A percentile compares a stretch with the other conserved stretches of the same genome.
Conservation (phyloP, 2,113 vertebrate genomes). For the Pseudopodoces humilis region DNA sequence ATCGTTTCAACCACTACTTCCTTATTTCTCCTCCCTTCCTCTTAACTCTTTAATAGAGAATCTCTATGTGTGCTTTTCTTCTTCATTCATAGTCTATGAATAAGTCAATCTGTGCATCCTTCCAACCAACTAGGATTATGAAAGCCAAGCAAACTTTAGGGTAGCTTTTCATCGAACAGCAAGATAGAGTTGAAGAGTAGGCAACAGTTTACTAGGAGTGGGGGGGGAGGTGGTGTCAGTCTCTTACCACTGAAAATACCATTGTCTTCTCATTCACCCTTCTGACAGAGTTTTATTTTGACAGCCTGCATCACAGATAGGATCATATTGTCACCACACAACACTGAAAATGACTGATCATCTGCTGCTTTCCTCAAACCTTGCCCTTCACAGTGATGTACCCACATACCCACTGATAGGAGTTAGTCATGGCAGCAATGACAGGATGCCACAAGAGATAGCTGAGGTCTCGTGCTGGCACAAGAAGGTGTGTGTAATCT, state of each 20-base stretch:
- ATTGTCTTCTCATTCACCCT: neutral
- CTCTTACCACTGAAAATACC: neutral
- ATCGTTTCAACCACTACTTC: slow-evolving; percentile 50
- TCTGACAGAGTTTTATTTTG: neutral
- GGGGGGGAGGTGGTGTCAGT: neutral
- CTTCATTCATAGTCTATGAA: neutral
- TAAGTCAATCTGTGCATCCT: neutral
- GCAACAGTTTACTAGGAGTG: neutral
- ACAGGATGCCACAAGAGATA: neutral
- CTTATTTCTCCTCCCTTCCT: slow-evolving; percentile 53
- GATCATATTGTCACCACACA: neutral
- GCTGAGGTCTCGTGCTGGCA: neutral
- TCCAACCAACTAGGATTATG: neutral
- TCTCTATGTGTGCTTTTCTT: neutral
- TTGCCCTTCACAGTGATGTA: neutral
- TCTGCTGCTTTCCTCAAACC: neutral
- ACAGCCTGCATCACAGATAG: neutral
- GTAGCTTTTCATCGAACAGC: neutral
- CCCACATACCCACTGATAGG: neutral
- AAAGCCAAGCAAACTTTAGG: neutral
- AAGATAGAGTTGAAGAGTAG: neutral
- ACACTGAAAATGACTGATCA: neutral
- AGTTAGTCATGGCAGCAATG: neutral
- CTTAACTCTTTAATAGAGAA: slow-evolving; percentile 38
- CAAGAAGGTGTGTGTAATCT: neutral